Conservation (phyloP, 2,797 vertebrate species). For the Mormyrops attenuatus region DNA sequence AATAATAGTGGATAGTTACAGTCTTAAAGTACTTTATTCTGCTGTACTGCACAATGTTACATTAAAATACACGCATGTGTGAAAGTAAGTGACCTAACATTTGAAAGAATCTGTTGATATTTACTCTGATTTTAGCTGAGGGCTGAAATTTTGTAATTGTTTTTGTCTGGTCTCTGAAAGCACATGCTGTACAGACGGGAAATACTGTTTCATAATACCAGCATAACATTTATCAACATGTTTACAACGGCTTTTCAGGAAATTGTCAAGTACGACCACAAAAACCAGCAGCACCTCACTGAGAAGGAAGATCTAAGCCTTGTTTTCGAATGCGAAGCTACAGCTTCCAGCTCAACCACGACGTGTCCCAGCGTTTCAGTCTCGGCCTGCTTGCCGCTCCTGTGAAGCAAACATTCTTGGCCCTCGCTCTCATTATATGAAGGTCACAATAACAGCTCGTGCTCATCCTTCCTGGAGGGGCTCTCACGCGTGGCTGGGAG, state of each 20-base stretch:
- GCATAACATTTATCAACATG: conserved; percentile 2
- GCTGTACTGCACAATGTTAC: neutral
- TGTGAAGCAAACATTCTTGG: neutral
- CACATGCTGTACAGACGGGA: neutral
- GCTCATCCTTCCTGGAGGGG: neutral
- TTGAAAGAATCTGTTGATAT: neutral
- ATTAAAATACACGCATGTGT: neutral
- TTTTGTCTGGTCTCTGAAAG: neutral
- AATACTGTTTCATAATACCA: neutral
- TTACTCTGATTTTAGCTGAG: neutral
- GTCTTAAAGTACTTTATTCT: neutral
- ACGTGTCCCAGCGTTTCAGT: neutral
- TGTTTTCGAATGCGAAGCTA: neutral
- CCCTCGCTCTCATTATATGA: neutral
- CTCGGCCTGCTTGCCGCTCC: neutral
- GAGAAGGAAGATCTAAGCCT: neutral
- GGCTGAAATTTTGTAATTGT: neutral
- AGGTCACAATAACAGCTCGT: neutral
- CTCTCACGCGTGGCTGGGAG: neutral
- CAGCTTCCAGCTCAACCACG: neutral
- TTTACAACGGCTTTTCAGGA: neutral
- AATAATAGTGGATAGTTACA: neutral
- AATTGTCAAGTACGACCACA: neutral
- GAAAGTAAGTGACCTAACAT: neutral
- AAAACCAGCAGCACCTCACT: neutral